A percentile compares a stretch with the other conserved stretches of the same genome.
These are phyloP conservation scores for Coleophora deauratella DNA, from an alignment of 2,888 invertebrate species.

Conservation along the genomic window DNA sequence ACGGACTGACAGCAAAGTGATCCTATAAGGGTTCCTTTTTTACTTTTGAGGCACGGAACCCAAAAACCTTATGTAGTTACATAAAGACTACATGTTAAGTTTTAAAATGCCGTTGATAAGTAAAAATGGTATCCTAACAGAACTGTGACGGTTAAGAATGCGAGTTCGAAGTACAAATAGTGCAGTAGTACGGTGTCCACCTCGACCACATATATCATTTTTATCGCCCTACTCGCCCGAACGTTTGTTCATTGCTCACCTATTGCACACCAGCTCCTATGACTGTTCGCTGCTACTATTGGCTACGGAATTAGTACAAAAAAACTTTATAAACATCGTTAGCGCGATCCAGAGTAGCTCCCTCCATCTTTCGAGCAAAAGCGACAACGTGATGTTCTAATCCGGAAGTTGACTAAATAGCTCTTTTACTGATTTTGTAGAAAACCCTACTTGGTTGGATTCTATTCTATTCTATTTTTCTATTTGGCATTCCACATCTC, in stretches of 20 bases:
- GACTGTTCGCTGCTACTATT: conserved; percentile 39
- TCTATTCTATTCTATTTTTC: no score
- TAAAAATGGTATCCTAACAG: background rate
- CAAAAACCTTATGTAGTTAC: background rate
- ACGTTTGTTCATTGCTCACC: conserved; percentile 71
- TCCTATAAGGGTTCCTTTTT: no score
- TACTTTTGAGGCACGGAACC: no score
- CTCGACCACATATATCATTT: conserved; percentile 67
- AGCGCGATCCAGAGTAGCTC: no score
- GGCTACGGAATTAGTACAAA: conserved; percentile 15
- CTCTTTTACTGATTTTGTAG: no score
- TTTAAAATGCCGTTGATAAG: background rate
- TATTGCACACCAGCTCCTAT: conserved; percentile 59
- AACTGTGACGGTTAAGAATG: conserved; percentile 1
- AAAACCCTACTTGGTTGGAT: no score
- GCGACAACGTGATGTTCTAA: no score
- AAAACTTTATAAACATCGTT: no score
- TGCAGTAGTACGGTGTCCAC: conserved; percentile 52
- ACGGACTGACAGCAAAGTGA: no score
- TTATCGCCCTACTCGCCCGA: conserved; percentile 66
- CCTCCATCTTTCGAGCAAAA: no score
- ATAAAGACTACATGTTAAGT: background rate
- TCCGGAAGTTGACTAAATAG: no score
- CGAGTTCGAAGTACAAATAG: conserved; percentile 56
- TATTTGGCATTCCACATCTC: no score